A percentile compares a stretch with the other conserved stretches of the same genome.
These are phyloP conservation scores for Trematomus loennbergii DNA, from an alignment of 2,113 vertebrate species.

Conservation along the genomic window DNA sequence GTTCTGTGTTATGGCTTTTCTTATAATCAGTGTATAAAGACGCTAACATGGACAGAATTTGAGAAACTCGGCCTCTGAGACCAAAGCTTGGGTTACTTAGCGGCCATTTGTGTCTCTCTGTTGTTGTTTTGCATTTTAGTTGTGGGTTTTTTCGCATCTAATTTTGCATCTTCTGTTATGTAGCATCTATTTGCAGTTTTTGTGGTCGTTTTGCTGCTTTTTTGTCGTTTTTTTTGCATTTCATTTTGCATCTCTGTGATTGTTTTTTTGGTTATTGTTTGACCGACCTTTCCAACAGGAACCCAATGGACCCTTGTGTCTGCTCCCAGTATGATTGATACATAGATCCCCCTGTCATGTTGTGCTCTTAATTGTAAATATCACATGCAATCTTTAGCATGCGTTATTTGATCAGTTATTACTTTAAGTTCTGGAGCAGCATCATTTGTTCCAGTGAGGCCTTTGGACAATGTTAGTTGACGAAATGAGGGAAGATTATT, in stretches of 20 bases:
- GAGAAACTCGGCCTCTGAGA: not conserved
- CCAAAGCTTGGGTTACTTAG: not conserved
- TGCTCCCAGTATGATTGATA: not conserved
- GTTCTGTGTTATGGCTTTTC: not conserved
- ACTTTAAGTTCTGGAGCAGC: not conserved
- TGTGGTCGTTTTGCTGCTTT: not conserved
- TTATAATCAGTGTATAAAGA: not conserved
- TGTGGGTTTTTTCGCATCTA: not conserved
- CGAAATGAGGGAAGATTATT: constrained; percentile 23
- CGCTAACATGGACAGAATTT: not conserved
- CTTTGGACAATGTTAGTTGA: constrained; percentile 26
- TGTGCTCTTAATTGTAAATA: not conserved
- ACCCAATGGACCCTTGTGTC: not conserved
- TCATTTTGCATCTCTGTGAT: too few relatives aligned
- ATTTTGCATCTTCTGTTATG: too few relatives aligned
- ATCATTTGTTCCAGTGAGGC: not conserved
- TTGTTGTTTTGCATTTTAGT: not conserved
- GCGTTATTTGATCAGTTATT: constrained; percentile 20
- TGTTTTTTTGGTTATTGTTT: not conserved
- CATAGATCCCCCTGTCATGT: not conserved
- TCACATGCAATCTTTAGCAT: constrained; percentile 19
- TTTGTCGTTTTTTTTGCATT: not conserved
- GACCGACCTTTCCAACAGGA: not conserved
- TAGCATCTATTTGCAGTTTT: not conserved
- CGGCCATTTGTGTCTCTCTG: not conserved